Evolutionary conservation across 1,140 invertebrate species (phyloP), one percentile per base, ranked within the genome.

Genomic region (Neodiprion fabricii): DNA sequence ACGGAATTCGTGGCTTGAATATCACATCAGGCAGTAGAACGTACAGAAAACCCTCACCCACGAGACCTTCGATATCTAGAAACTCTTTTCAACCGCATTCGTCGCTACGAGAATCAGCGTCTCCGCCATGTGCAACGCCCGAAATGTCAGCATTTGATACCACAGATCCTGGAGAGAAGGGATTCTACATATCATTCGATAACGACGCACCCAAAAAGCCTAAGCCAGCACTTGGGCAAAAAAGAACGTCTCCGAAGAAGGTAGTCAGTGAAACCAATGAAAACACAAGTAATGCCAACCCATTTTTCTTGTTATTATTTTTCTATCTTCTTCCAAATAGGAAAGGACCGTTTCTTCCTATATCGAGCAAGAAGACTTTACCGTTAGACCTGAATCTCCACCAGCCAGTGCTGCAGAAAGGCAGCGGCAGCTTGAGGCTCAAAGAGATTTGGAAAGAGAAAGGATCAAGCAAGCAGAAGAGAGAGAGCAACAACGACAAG

Each of bases 161-260:
- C n/a, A 89, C 86, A n/a, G 91, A 91, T 77, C 81, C 78, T 40
- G 84, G 79, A 23, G 94, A 96, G 85, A 96, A 96, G 88, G 96
- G 96, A n/a, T 98, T 98, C 88, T 97, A 98, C 85, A 97, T 98
- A 82, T 96, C 96, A 28, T 97, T 98, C 84, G 96, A 97, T 83
- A 93, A 95, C 83, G 93, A 96, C 67, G 92, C 92, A 74, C 96
- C 96, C 5, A 96, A 96, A 84, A 91, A 96, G 81, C 94, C 96
- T 1, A 97, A 97, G 88, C 96, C 96, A 1, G 95, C 95, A 48
- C 87, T 97, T 14, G 89, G 95, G 75, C 90, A 91, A 23, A 96
- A 95, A 86, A 91, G 92, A 73, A 88, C 87, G n/a, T 95, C 94
- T 40, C 94, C 94, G 0, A 94, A 94, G 80, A 95, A 95, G 85